phyloP scores from a whole-genome alignment of 92 coral and sea anemone genomes.

The Blastomussa wellsi region DNA sequence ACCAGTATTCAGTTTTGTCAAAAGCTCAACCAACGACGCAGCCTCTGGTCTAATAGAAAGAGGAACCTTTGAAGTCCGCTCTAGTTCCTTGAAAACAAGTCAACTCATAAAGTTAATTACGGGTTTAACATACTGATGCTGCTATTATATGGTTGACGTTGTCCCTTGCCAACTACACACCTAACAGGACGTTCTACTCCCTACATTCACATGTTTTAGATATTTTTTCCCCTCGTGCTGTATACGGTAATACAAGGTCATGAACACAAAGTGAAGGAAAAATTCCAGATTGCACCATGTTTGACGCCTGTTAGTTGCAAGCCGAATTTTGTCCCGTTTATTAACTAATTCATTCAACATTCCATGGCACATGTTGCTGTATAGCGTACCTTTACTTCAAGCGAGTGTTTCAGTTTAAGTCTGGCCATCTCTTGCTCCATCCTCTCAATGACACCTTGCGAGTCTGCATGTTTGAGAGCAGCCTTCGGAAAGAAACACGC shows the following conservation, averaged over 20 bases:
- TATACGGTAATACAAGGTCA: too few relatives aligned
- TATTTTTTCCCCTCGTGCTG: too few relatives aligned
- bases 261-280: too few relatives aligned
- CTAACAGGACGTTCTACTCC: too few relatives aligned
- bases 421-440: slow-evolving; percentile 93
- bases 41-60: slow-evolving; percentile 66
- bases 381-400: slow-evolving; percentile 82
- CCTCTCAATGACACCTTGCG: slow-evolving; percentile 88
- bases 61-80: slow-evolving; percentile 59
- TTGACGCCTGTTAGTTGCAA: background rate
- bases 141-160: too few relatives aligned
- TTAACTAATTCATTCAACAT: too few relatives aligned
- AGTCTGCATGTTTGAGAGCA: slow-evolving; percentile 89
- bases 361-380: too few relatives aligned
- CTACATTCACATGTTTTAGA: too few relatives aligned
- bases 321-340: background rate
- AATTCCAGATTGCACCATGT: too few relatives aligned
- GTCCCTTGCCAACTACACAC: too few relatives aligned
- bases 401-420: slow-evolving; percentile 88
- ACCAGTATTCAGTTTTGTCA: slow-evolving; percentile 65
- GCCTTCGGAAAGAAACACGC: slow-evolving; percentile 53
- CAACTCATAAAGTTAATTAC: background rate
- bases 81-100: slow-evolving; percentile 56
- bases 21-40: slow-evolving; percentile 68
- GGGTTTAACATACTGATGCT: too few relatives aligned